Evolutionary conservation across 2,113 vertebrate species (phyloP).

Genomic region (Nycticebus coucang): DNA sequence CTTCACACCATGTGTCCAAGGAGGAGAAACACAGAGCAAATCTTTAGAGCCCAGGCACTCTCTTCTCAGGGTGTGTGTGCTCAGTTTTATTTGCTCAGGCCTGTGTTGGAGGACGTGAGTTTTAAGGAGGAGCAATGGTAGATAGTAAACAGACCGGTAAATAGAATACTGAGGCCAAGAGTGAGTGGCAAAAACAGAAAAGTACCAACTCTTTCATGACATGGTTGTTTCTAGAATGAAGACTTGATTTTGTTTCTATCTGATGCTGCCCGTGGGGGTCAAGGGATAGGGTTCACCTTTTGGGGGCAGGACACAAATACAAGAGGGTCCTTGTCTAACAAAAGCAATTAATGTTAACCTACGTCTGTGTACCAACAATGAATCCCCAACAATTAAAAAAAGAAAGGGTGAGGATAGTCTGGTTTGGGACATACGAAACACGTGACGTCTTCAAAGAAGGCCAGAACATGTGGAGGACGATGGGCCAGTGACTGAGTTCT

Average conservation of each 20-base stretch:
- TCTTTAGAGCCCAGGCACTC: background rate
- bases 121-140: background rate
- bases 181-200: background rate
- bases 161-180: background rate
- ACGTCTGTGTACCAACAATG: no score
- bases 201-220: background rate
- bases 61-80: background rate
- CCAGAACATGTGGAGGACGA: background rate
- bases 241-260: background rate
- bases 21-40: background rate
- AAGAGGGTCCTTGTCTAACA: no score
- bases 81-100: background rate
- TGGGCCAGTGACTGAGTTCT: background rate
- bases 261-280: background rate
- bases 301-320: no score
- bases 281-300: no score
- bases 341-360: no score
- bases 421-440: background rate
- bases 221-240: background rate
- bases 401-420: background rate
- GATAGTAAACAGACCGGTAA: background rate
- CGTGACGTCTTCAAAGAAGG: conserved; percentile 5
- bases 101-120: background rate
- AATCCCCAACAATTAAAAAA: no score
- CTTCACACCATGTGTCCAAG: background rate